phyloP scores from a whole-genome alignment of 2,797 vertebrate genomes.

The Triplophysa bombifrons region DNA sequence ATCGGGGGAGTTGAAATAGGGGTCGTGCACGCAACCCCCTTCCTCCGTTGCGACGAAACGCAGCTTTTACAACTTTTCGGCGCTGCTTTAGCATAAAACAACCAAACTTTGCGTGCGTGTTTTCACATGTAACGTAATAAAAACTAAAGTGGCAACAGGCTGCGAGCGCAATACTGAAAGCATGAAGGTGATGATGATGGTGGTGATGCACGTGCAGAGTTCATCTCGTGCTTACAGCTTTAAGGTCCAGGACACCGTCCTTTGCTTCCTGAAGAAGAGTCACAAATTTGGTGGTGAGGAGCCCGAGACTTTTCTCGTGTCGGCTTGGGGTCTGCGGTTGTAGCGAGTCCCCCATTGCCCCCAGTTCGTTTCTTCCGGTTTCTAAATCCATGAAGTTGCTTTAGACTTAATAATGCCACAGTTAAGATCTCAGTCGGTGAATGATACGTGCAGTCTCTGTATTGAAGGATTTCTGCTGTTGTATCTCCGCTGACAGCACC shows the following conservation, averaged over 20 bases:
- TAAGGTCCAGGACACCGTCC: conserved; percentile 95
- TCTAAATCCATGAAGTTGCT: conserved; percentile 75
- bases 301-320: conserved; percentile 94
- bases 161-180: background rate
- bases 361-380: conserved; percentile 75
- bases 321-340: conserved; percentile 90
- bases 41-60: background rate
- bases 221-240: conserved; percentile 80
- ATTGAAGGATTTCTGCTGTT: conserved; percentile 34
- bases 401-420: background rate
- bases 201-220: background rate
- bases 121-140: background rate
- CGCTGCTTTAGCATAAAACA: background rate
- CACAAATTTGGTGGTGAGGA: conserved; percentile 97
- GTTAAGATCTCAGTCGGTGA: background rate
- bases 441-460: background rate
- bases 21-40: conserved; percentile 3
- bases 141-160: background rate
- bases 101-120: background rate
- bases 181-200: background rate
- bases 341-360: conserved; percentile 81
- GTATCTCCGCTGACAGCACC: conserved; percentile 53
- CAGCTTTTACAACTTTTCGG: conserved; percentile 31
- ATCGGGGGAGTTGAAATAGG: background rate
- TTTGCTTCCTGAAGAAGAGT: conserved; percentile 95